Evolutionary conservation across 2,113 vertebrate genomes (phyloP), one percentile per base, ranked within the genome.

Genomic region (Brachypteracias leptosomus): DNA sequence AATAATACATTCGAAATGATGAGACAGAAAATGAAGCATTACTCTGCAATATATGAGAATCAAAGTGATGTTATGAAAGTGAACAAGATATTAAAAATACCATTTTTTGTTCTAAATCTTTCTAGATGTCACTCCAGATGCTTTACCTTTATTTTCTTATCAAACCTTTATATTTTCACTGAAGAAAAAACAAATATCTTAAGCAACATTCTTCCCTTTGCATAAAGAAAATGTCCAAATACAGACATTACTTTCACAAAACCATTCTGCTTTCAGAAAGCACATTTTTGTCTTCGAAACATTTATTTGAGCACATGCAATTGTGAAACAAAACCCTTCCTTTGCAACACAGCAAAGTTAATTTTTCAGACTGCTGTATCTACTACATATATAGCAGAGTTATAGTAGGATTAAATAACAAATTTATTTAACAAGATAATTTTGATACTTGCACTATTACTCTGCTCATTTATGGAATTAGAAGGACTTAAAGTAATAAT

Each of bases 1-100:
- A 98, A 97, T 97, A 97, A 97, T 96, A 85, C 61, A 89, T 97
- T 96, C 82, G 89, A 84, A 96, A 97, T 90, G 92, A 98, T 96
- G 95, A 97, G 63, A 91, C 51, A 90, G 92, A 97, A 96, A 97
- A 96, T 97, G 95, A 98, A 98, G 81, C 82, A 96, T 90, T 96
- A 93, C 68, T 97, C 88, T 92, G 67, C 88, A 93, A 94, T 88
- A 44, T 90, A 97, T 51, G 73, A 90, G 83, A 95, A 93, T 79
- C 90, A 86, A 79, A 96, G 44, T 38, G 51, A 88, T 76, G 24
- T 55, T 84, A 84, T 3, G 35, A 47, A 96, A 95, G 68, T 22
- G 79, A 38, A 35, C 31, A 93, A 82, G 74, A 58, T 31, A 51
- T n/a, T 55, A 76, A 73, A 4, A 13, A 46, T 21, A 71, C 9